phyloP scores from a whole-genome alignment of 2,888 invertebrate species.

The Trichogramma evanescens region DNA sequence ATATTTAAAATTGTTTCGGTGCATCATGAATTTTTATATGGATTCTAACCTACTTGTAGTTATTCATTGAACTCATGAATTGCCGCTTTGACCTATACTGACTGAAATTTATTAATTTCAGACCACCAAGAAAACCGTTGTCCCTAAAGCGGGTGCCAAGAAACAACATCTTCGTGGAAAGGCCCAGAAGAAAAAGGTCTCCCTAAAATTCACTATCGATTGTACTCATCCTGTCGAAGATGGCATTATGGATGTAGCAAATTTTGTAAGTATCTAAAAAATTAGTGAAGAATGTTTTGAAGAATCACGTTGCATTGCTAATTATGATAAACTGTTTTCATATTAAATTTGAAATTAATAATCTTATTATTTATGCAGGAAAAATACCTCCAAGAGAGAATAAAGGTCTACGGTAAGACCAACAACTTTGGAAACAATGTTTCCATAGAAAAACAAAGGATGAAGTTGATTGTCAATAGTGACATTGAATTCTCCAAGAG shows the following conservation, averaged over 20 bases:
- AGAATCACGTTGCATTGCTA: too few relatives aligned
- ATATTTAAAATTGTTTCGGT: too few relatives aligned
- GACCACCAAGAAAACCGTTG: slow-evolving; percentile 39
- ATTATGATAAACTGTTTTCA: too few relatives aligned
- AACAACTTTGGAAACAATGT: slow-evolving; percentile 92
- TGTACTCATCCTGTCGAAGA: slow-evolving; percentile 99
- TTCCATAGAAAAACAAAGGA: slow-evolving; percentile 83
- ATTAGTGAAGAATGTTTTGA: neutral
- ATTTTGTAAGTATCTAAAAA: slow-evolving; percentile 73
- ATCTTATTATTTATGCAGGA: slow-evolving; percentile 54
- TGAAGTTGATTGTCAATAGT: slow-evolving; percentile 83
- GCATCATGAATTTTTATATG: too few relatives aligned
- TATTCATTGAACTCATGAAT: too few relatives aligned
- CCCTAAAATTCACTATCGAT: slow-evolving; percentile 87
- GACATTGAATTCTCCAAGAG: slow-evolving; percentile 73
- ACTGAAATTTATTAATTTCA: slow-evolving; percentile 23
- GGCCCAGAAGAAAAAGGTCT: slow-evolving; percentile 85
- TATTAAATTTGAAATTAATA: neutral
- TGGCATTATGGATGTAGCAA: slow-evolving; percentile 94
- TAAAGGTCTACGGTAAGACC: slow-evolving; percentile 95
- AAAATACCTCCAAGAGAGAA: slow-evolving; percentile 78
- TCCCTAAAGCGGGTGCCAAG: slow-evolving; percentile 30
- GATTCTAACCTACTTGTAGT: too few relatives aligned
- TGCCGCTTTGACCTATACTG: too few relatives aligned
- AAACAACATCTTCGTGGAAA: slow-evolving; percentile 67